Evolutionary conservation across 2,888 invertebrate genomes (phyloP).

Genomic region (Tachina grossa): DNA sequence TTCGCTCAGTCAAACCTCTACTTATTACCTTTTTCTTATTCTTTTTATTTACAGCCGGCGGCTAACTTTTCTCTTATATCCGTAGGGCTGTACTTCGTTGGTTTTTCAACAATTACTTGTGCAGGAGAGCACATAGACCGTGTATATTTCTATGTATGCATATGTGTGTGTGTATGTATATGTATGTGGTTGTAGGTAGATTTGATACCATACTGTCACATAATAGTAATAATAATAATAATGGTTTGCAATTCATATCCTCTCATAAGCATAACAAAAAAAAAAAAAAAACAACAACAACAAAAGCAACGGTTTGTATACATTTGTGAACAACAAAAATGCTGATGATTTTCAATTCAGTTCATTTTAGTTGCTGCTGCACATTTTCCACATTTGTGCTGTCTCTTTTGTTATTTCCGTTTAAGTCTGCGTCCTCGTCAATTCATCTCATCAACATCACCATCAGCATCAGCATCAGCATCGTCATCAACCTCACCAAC

Average conservation of each 20-base stretch:
- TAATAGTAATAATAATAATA: constrained; percentile 41
- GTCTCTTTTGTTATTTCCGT: constrained; percentile 71
- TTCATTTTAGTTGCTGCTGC: constrained; percentile 46
- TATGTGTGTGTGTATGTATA: background rate
- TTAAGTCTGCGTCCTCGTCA: constrained; percentile 61
- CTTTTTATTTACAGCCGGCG: constrained; percentile 49
- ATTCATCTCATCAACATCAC: constrained; percentile 47
- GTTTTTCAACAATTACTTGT: constrained; percentile 65
- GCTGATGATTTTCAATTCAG: constrained; percentile 58
- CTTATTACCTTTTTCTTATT: constrained; percentile 42
- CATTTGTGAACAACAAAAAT: constrained; percentile 26
- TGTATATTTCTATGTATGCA: background rate
- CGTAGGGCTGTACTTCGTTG: constrained; percentile 61
- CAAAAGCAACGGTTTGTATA: constrained; percentile 18
- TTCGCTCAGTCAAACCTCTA: constrained; percentile 20
- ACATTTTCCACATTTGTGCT: constrained; percentile 54
- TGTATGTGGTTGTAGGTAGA: background rate
- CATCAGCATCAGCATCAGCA: constrained; percentile 34
- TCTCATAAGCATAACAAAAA: constrained; percentile 49
- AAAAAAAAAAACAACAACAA: constrained; percentile 16
- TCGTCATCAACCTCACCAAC: constrained; percentile 46
- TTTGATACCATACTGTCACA: constrained; percentile 17
- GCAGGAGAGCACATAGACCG: constrained; percentile 19
- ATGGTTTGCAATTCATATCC: constrained; percentile 61
- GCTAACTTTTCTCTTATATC: constrained; percentile 66